These are phyloP conservation scores for Matsumyia berberina DNA, from an alignment of 2,888 invertebrate species.

Conservation along the genomic window DNA sequence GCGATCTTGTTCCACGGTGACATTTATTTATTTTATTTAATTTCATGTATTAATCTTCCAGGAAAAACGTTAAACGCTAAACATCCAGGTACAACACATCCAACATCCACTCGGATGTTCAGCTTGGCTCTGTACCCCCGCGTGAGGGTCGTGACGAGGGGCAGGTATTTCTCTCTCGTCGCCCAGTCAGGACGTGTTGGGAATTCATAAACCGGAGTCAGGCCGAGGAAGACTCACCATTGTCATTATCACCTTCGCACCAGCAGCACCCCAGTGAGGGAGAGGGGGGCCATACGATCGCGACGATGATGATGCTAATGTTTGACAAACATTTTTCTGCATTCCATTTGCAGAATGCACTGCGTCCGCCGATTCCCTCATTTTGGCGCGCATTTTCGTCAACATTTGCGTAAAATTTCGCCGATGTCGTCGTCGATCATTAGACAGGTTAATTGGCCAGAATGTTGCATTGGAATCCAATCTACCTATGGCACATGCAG, in stretches of 20 bases:
- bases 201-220: slow-evolving; percentile 69
- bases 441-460: slow-evolving; percentile 78
- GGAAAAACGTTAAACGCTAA: slow-evolving; percentile 79
- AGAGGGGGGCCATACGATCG: slow-evolving; percentile 10
- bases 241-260: slow-evolving; percentile 74
- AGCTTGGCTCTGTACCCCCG: slow-evolving; percentile 34
- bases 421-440: slow-evolving; percentile 76
- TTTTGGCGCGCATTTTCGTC: slow-evolving; percentile 73
- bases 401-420: slow-evolving; percentile 76
- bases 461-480: slow-evolving; percentile 82
- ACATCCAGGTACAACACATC: slow-evolving; percentile 76
- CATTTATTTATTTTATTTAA: slow-evolving; percentile 85
- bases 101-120: slow-evolving; percentile 76
- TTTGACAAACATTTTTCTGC: slow-evolving; percentile 75
- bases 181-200: slow-evolving; percentile 67
- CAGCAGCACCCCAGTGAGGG: slow-evolving; percentile 26
- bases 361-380: slow-evolving; percentile 28
- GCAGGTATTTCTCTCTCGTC: slow-evolving; percentile 64
- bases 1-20: slow-evolving; percentile 84
- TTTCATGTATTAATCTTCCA: slow-evolving; percentile 84
- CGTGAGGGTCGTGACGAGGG: slow-evolving; percentile 43
- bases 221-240: slow-evolving; percentile 66
- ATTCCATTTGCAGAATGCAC: slow-evolving; percentile 61
- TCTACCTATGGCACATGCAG: slow-evolving; percentile 79
- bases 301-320: slow-evolving; percentile 62